Conservation (phyloP, 2,888 invertebrate genomes). For the Clusia tigrina region DNA sequence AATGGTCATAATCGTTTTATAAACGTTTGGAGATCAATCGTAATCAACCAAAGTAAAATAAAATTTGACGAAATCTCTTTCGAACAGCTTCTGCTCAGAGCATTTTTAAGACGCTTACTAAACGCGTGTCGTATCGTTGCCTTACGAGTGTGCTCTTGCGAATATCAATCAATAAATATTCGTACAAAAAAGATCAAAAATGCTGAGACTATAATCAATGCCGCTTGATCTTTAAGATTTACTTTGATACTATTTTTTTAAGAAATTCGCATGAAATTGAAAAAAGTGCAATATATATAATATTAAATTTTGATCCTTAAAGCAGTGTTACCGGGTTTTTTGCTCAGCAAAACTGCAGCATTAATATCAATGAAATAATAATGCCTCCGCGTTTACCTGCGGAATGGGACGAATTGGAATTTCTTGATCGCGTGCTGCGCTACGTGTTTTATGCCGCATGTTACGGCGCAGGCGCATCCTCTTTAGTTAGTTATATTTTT, state of each 20-base stretch:
- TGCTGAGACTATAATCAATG: background rate
- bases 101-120: too few species aligned
- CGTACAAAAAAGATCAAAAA: background rate
- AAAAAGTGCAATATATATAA: constrained; percentile 22
- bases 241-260: background rate
- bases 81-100: too few species aligned
- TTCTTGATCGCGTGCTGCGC: constrained; percentile 50
- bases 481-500: too few species aligned
- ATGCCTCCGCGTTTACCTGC: constrained; percentile 21
- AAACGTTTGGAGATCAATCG: too few species aligned
- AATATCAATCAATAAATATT: background rate
- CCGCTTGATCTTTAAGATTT: background rate
- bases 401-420: constrained; percentile 38
- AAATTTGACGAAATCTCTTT: too few species aligned
- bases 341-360: background rate
- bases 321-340: background rate
- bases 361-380: constrained; percentile 50
- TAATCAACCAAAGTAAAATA: too few species aligned
- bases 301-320: constrained; percentile 32
- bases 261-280: background rate
- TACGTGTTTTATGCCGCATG: background rate
- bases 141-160: too few species aligned
- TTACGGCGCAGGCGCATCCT: background rate
- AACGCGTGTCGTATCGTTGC: too few species aligned
- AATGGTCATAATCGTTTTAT: too few species aligned